These are phyloP conservation scores for Megaustenia siamemsis DNA, from an alignment of 2,888 invertebrate genomes.

Conservation along the genomic window DNA sequence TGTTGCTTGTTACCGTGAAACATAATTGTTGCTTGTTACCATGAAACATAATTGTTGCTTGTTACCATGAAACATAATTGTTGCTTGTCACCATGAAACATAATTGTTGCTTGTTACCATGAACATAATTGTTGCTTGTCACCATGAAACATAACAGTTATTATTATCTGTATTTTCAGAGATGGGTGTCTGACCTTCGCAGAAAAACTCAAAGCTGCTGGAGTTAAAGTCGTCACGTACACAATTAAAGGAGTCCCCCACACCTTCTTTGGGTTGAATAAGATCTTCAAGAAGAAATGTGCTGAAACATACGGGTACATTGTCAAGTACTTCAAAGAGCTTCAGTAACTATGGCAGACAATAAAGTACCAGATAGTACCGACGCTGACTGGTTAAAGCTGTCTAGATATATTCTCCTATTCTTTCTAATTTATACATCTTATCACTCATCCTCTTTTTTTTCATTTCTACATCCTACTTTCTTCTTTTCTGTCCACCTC, in stretches of 20 bases:
- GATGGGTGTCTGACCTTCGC: conserved; percentile 30
- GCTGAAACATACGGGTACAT: conserved; percentile 7
- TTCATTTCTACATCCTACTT: background rate
- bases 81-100: too few species aligned
- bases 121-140: too few species aligned
- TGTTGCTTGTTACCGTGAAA: too few species aligned
- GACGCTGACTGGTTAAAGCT: too few species aligned
- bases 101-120: too few species aligned
- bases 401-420: too few species aligned
- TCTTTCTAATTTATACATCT: too few species aligned
- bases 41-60: too few species aligned
- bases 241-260: conserved; percentile 35
- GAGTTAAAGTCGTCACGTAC: background rate
- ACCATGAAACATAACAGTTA: too few species aligned
- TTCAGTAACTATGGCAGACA: background rate
- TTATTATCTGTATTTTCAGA: background rate
- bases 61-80: too few species aligned
- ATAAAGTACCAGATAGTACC: background rate
- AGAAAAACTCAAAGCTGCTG: conserved; percentile 32
- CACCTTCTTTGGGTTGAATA: background rate
- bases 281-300: conserved; percentile 23
- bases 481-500: background rate
- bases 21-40: too few species aligned
- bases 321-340: background rate
- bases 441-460: too few species aligned